phyloP scores from a whole-genome alignment of 2,888 invertebrate species.

The Coelopa pilipes region DNA sequence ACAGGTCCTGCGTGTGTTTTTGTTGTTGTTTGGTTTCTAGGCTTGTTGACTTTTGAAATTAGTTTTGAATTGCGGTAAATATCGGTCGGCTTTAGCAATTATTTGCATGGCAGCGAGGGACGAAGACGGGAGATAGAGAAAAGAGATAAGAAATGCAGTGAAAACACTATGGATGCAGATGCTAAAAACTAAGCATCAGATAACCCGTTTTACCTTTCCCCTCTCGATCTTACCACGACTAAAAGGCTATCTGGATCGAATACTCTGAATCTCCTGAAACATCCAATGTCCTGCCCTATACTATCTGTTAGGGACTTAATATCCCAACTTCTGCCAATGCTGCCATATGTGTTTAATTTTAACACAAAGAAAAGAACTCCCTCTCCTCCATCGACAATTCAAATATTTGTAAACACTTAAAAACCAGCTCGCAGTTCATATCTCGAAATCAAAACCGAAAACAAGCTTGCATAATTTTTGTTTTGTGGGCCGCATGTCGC shows the following conservation, averaged over 20 bases:
- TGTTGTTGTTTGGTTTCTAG: conserved; percentile 57
- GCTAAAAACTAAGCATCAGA: too few species aligned
- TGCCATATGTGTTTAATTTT: conserved; percentile 32
- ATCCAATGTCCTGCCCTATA: too few species aligned
- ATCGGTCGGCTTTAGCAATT: conserved; percentile 43
- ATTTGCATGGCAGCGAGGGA: not conserved
- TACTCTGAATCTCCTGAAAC: too few species aligned
- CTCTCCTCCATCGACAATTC: conserved; percentile 19
- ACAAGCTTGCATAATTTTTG: not conserved
- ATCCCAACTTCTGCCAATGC: not conserved
- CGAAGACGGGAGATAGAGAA: too few species aligned
- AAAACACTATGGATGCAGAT: too few species aligned
- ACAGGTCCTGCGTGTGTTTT: conserved; percentile 10
- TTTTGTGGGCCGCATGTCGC: not conserved
- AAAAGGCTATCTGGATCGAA: too few species aligned
- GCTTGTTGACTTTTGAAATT: conserved; percentile 66
- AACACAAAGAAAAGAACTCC: not conserved
- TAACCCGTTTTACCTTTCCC: too few species aligned
- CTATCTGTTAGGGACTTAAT: too few species aligned
- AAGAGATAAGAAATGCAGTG: too few species aligned
- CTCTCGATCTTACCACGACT: too few species aligned
- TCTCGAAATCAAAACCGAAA: not conserved
- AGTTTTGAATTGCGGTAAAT: conserved; percentile 66
- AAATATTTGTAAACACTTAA: conserved; percentile 33
- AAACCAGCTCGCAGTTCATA: not conserved